A percentile compares a stretch with the other conserved stretches of the same genome.
Conservation (phyloP, 2,797 vertebrate genomes). For the Petrocephalus sullivani region DNA sequence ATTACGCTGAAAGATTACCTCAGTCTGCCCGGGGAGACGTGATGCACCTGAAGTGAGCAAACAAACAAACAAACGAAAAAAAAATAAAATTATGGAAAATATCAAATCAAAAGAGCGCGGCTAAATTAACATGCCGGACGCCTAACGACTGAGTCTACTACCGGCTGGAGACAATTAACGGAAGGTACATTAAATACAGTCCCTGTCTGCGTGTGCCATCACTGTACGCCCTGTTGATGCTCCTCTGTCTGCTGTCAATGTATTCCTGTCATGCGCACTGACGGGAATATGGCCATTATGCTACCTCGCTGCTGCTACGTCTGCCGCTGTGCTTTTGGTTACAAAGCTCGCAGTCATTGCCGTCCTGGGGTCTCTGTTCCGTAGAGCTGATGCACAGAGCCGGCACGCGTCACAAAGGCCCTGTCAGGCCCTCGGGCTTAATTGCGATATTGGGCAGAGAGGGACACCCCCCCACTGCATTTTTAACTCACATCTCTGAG, state of each 20-base stretch:
- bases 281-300: neutral
- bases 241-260: neutral
- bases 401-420: constrained; percentile 25
- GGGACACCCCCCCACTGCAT: constrained; percentile 43
- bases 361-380: constrained; percentile 33
- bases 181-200: neutral
- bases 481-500: constrained; percentile 47
- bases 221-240: neutral
- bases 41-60: constrained; percentile 20
- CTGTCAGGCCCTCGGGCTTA: constrained; percentile 27
- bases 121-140: neutral
- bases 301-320: neutral
- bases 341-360: constrained; percentile 40
- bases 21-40: constrained; percentile 38
- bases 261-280: neutral
- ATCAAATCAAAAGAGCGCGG: constrained; percentile 4
- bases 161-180: neutral
- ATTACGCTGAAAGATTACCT: constrained; percentile 50
- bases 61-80: neutral
- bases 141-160: neutral
- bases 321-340: neutral
- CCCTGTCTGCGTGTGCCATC: neutral
- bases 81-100: neutral
- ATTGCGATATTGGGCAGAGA: constrained; percentile 56
- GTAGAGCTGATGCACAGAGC: constrained; percentile 39